Evolutionary conservation across 2,888 invertebrate genomes (phyloP), one percentile per base, ranked within the genome.

Genomic region (Lasioglossum figueresi): DNA sequence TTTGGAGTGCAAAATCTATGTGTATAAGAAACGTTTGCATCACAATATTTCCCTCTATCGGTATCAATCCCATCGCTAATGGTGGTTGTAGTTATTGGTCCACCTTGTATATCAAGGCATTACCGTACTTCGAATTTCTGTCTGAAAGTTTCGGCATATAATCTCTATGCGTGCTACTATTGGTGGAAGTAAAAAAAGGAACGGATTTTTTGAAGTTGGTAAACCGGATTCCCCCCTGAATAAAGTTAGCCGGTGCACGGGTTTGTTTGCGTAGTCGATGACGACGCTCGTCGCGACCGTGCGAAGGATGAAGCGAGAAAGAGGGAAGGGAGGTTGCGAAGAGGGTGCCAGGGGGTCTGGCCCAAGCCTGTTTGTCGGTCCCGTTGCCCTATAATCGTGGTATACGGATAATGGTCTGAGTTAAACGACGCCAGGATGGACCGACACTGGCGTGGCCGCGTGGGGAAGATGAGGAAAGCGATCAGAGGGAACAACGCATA

Each of bases 371-470:
- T 92, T 91, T 91, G 92, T 92, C 91, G 92, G 90, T 88, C 87
- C 91, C 88, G 92, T 93, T 92, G 93, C 93, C 91, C 92, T 93
- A 92, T 93, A 93, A 93, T 93, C 92, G 92, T 82, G 87, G 88
- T 91, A 88, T 87, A 89, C 89, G 88, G 92, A 91, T 93, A 92
- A 93, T 93, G 91, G 90, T 90, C 89, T 82, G 92, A 87, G 91
- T 91, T 87, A 87, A 87, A 88, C 88, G 88, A 89, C 91, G 90
- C 84, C 87, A 79, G 84, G 79, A 81, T 77, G 80, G 79, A 68
- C 68, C 45, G 74, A 68, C 81, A 68, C 77, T 79, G 72, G n/a
- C 68, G 68, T 79, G 59, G 76, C 45, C 45, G 37, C 40, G 81
- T 59, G 78, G 74, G 83, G 76, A 43, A 72, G 77, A 45, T 27